Percentiles rank a stretch among this genome's conserved stretches.
Evolutionary conservation across 2,113 vertebrate genomes (phyloP).

Genomic region (Corydoras maculifer): DNA sequence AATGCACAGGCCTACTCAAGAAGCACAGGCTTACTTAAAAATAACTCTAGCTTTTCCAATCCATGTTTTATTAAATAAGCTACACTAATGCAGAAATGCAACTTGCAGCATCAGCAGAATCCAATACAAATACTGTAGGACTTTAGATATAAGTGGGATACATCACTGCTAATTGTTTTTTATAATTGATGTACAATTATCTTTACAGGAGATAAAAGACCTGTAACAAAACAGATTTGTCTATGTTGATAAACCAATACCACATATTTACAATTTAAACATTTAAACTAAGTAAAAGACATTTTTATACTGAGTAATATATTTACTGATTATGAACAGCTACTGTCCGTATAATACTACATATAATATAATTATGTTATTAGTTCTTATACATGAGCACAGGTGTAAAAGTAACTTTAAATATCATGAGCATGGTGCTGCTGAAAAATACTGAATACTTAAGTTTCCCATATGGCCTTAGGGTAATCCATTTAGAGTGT

Average conservation of each 20-base stretch:
- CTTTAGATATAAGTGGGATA: background rate
- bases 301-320: too few relatives aligned
- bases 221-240: too few relatives aligned
- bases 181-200: too few relatives aligned
- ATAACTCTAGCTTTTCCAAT: conserved; percentile 31
- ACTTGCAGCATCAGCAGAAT: conserved; percentile 28
- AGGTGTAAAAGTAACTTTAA: conserved; percentile 33
- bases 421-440: conserved; percentile 58
- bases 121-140: too few relatives aligned
- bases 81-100: conserved; percentile 29
- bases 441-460: conserved; percentile 70
- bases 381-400: too few relatives aligned
- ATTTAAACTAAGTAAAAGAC: too few relatives aligned
- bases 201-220: too few relatives aligned
- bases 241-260: too few relatives aligned
- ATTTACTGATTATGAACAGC: too few relatives aligned
- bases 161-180: background rate
- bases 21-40: conserved; percentile 27
- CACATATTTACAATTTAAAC: too few relatives aligned
- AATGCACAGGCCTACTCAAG: background rate
- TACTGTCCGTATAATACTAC: too few relatives aligned
- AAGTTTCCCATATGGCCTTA: conserved; percentile 77
- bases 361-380: too few relatives aligned
- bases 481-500: conserved; percentile 69
- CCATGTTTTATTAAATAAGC: conserved; percentile 37